Base-by-base conservation (phyloP, 1,140 invertebrate species). In the Diploscapter pachys region DNA sequence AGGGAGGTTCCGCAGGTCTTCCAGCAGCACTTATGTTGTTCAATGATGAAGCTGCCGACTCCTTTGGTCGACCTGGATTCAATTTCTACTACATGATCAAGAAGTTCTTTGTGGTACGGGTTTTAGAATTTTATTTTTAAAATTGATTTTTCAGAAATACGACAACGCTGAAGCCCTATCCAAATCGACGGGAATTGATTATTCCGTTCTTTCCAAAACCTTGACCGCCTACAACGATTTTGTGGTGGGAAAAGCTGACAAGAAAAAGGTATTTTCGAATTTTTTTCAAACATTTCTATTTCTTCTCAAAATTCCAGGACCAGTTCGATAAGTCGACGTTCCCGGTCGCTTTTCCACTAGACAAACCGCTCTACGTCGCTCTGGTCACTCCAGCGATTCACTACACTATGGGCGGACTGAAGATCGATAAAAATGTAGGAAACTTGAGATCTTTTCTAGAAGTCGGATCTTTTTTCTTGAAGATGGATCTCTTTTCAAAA, bases 351-450 rank as follows among this genome's bases (percentile, higher is more conserved):
- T 86, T 86, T 55, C 64, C 73, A 48, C 54, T 69, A 6, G 71
- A 79, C 3, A 77, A 81, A 49, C 78, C 82, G 4, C 76, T 86
- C 66, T 86, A 82, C 74, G 83, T 79, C 5, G 82, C 83, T 5
- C 73, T 71, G 56, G 69, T 85, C 62, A 86, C 86, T 13, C 86
- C 85, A 54, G 82, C 84, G 5, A 79, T 86, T 64, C 85, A 86
- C 67, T 86, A 86, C 76, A 86, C 86, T 52, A 86, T 86, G 85
- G 85, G 85, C 5, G 85, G 85, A 3, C 56, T 86, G 52, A 80
- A 86, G 65, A 86, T 86, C 66, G 80, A 86, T 68, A 72, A 50
- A 5, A 68, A 13, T 64, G 70, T 69, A 57, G 54, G 11, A 31
- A 31, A 31, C 31, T 31, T 31, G 31, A 31, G 31, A 31, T 31